These are phyloP conservation scores for Noctuana brunneofusca DNA, from an alignment of 2,888 invertebrate species.

Conservation along the genomic window DNA sequence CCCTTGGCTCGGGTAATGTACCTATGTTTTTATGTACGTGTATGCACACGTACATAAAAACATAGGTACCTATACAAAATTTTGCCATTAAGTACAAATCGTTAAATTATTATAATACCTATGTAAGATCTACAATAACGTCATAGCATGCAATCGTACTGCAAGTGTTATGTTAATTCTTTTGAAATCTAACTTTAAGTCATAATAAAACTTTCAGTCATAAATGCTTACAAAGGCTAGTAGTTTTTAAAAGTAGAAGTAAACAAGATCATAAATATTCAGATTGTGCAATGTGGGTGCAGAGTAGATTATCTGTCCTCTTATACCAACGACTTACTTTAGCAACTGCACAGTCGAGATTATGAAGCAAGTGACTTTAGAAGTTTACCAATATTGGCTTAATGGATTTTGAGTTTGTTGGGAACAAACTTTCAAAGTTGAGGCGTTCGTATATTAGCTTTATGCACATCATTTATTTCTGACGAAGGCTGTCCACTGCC, in stretches of 20 bases:
- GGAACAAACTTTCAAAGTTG: constrained; percentile 32
- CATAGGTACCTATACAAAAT: too few relatives aligned
- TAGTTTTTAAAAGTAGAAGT: constrained; percentile 24
- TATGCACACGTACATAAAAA: too few relatives aligned
- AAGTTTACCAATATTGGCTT: constrained; percentile 35
- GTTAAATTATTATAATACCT: too few relatives aligned
- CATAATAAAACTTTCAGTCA: constrained; percentile 1
- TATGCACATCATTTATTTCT: neutral
- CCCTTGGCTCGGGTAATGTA: too few relatives aligned
- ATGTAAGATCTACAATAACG: too few relatives aligned
- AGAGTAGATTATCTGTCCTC: constrained; percentile 32
- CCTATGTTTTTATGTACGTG: too few relatives aligned
- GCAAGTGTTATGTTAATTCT: too few relatives aligned
- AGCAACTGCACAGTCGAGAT: constrained; percentile 31
- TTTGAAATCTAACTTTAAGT: neutral
- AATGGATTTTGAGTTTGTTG: constrained; percentile 35
- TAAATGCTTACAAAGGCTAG: constrained; percentile 13
- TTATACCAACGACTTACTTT: constrained; percentile 32
- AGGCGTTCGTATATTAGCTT: constrained; percentile 13
- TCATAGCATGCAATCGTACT: neutral
- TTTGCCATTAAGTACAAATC: too few relatives aligned
- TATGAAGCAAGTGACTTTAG: constrained; percentile 33
- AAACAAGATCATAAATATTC: constrained; percentile 34
- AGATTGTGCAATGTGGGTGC: constrained; percentile 28
- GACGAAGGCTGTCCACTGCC: neutral